Conservation (phyloP, 2,797 vertebrate genomes). For the Poliocrania exsul region DNA sequence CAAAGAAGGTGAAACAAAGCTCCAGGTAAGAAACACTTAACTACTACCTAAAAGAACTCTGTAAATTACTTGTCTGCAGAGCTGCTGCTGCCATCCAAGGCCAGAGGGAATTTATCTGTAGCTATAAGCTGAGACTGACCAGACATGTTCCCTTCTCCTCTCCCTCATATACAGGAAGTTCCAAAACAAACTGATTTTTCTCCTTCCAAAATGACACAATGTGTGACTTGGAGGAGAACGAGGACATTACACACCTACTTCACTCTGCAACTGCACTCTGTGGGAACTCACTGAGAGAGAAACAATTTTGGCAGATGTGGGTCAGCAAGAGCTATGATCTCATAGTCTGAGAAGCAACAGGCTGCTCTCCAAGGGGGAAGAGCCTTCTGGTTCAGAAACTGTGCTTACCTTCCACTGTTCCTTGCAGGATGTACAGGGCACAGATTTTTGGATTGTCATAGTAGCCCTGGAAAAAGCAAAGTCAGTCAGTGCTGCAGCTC, state of each 20-base stretch:
- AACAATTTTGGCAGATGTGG: constrained; percentile 36
- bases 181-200: background rate
- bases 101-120: background rate
- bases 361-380: constrained; percentile 27
- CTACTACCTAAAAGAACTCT: background rate
- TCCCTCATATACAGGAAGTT: background rate
- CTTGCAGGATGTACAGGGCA: constrained; percentile 95
- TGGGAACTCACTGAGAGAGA: background rate
- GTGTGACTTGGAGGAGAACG: background rate
- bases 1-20: background rate
- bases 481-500: background rate
- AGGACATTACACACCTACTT: background rate
- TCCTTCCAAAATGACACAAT: background rate
- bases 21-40: background rate
- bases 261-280: background rate
- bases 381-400: background rate
- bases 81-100: background rate
- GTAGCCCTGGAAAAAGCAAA: constrained; percentile 87
- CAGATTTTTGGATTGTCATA: constrained; percentile 99
- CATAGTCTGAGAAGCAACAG: constrained; percentile 51
- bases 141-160: background rate
- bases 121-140: background rate
- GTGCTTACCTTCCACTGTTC: constrained; percentile 91
- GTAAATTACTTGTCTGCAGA: background rate
- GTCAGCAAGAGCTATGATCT: constrained; percentile 42